Conservation (phyloP, 2,888 invertebrate species). For the Pristionchus fissidentatus region DNA sequence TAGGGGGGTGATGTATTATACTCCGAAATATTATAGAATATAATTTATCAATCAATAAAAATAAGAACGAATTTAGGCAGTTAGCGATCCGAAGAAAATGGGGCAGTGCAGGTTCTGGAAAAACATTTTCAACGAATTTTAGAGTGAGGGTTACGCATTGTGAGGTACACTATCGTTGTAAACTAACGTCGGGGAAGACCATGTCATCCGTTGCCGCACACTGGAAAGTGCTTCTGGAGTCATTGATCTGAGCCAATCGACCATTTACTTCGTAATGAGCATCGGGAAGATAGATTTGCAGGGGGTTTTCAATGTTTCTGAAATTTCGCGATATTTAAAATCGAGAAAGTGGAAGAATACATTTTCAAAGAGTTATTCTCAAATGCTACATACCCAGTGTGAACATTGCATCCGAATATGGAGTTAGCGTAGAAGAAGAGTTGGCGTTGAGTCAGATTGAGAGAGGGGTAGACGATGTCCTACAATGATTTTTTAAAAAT, state of each 20-base stretch:
- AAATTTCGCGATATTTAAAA: neutral
- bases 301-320: neutral
- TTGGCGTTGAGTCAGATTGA: neutral
- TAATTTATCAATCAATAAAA: neutral
- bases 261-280: neutral
- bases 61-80: no score
- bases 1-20: no score
- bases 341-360: neutral
- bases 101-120: neutral
- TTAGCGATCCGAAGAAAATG: neutral
- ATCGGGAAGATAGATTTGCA: neutral
- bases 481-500: neutral
- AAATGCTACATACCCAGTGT: neutral
- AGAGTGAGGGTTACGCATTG: neutral
- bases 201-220: neutral
- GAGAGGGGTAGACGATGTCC: constrained; percentile 12
- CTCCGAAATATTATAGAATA: neutral
- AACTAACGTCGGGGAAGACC: neutral
- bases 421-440: constrained; percentile 13
- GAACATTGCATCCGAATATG: constrained; percentile 28
- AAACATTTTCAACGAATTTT: neutral
- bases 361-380: neutral
- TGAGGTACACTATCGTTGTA: neutral
- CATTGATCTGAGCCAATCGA: neutral
- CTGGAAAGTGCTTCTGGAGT: neutral